Conservation (phyloP, 2,113 vertebrate genomes). For the Edolisoma coerulescens region DNA sequence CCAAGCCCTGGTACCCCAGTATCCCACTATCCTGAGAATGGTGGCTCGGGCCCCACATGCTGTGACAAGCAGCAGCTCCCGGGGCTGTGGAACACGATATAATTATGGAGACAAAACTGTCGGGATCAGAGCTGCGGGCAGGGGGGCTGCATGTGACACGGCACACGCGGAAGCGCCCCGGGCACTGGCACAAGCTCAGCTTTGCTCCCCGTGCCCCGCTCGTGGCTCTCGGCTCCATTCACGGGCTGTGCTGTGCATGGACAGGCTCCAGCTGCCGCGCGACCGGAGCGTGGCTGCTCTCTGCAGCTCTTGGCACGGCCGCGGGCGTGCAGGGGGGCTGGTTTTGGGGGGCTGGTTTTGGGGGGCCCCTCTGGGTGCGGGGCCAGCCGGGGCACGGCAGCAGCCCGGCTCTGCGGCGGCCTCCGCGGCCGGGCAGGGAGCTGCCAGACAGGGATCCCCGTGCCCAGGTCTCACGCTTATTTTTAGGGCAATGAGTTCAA, state of each 20-base stretch:
- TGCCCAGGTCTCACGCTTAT: accelerated
- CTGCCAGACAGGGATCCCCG: background rate
- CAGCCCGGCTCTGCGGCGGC: background rate
- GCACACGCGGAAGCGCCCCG: accelerated
- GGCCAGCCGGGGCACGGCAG: background rate
- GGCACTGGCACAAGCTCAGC: accelerated
- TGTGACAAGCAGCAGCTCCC: background rate
- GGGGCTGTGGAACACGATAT: background rate
- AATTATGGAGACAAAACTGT: accelerated
- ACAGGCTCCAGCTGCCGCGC: background rate
- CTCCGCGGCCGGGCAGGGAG: accelerated
- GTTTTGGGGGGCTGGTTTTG: accelerated
- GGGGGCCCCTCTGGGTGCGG: background rate
- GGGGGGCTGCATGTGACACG: accelerated
- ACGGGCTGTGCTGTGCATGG: accelerated
- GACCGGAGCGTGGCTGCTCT: background rate
- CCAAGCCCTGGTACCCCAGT: background rate
- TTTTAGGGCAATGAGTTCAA: background rate
- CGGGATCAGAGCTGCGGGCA: background rate
- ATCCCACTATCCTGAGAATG: accelerated
- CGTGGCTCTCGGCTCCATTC: background rate
- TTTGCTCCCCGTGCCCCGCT: accelerated
- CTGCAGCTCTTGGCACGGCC: background rate
- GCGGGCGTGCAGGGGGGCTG: background rate
- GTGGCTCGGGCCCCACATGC: accelerated